These are phyloP conservation scores for Habrosyne pyritoides DNA, from an alignment of 2,888 invertebrate genomes.

Conservation along the genomic window DNA sequence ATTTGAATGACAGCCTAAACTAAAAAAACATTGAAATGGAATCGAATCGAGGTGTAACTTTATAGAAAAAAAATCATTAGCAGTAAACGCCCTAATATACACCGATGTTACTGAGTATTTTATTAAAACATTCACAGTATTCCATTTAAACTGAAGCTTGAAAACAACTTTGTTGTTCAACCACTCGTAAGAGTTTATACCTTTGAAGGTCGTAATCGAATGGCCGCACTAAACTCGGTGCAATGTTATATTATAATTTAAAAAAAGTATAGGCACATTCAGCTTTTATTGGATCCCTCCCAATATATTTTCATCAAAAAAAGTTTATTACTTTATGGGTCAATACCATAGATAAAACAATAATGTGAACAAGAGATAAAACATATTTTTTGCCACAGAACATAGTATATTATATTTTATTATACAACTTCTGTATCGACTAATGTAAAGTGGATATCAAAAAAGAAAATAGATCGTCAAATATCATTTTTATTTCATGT, in stretches of 20 bases:
- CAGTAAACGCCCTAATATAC: constrained; percentile 22
- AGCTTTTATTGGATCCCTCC: neutral
- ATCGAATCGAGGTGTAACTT: neutral
- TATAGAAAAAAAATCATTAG: neutral
- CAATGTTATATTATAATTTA: constrained; percentile 36
- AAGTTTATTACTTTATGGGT: too few species aligned
- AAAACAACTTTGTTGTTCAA: constrained; percentile 53
- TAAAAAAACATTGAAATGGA: neutral
- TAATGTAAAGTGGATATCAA: too few species aligned
- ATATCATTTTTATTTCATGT: neutral
- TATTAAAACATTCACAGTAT: constrained; percentile 45
- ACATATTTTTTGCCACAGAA: too few species aligned
- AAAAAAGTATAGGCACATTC: constrained; percentile 21
- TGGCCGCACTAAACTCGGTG: constrained; percentile 43
- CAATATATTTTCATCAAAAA: neutral
- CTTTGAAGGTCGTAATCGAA: constrained; percentile 46
- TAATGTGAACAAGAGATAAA: too few species aligned
- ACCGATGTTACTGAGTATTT: constrained; percentile 34
- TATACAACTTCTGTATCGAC: too few species aligned
- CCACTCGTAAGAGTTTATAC: constrained; percentile 43
- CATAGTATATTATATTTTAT: too few species aligned
- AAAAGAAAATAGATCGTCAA: too few species aligned
- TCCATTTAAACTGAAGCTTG: constrained; percentile 32
- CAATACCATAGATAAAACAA: too few species aligned
- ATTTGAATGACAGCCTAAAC: neutral